Percentiles rank a stretch among this genome's conserved stretches.
Evolutionary conservation across 2,797 vertebrate genomes (phyloP).

Genomic region (Fratercula arctica): DNA sequence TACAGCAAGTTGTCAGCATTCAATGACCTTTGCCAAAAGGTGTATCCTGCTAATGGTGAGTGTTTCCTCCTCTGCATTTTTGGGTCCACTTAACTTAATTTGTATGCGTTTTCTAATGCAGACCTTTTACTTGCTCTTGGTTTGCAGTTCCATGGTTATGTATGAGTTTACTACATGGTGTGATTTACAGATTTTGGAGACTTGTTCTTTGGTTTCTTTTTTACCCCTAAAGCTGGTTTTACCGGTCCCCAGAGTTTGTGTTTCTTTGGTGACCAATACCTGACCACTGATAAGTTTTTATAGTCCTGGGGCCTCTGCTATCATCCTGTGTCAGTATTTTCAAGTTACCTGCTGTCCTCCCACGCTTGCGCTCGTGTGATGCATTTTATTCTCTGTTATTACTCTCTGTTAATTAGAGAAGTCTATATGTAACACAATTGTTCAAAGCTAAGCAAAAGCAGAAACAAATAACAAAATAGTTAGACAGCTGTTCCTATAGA

Average conservation of each 20-base stretch:
- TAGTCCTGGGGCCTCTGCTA: background rate
- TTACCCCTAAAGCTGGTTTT: background rate
- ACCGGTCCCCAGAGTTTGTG: background rate
- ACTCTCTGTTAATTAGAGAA: background rate
- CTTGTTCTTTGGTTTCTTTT: background rate
- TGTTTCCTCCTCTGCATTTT: background rate
- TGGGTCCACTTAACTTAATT: background rate
- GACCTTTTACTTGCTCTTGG: background rate
- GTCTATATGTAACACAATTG: background rate
- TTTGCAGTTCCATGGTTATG: background rate
- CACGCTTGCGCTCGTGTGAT: background rate
- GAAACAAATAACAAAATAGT: background rate
- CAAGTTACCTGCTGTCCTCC: background rate
- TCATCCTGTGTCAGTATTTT: background rate
- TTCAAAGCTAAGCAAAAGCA: background rate
- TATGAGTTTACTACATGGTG: background rate
- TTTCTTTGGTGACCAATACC: background rate
- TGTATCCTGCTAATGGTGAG: background rate
- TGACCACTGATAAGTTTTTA: background rate
- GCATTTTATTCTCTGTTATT: background rate
- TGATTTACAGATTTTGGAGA: background rate
- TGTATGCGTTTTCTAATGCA: background rate
- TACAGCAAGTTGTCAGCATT: background rate
- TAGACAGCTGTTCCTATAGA: background rate
- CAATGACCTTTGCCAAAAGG: background rate